Evolutionary conservation across 1,140 invertebrate species (phyloP).

Genomic region (Trachymyrmex septentrionalis): DNA sequence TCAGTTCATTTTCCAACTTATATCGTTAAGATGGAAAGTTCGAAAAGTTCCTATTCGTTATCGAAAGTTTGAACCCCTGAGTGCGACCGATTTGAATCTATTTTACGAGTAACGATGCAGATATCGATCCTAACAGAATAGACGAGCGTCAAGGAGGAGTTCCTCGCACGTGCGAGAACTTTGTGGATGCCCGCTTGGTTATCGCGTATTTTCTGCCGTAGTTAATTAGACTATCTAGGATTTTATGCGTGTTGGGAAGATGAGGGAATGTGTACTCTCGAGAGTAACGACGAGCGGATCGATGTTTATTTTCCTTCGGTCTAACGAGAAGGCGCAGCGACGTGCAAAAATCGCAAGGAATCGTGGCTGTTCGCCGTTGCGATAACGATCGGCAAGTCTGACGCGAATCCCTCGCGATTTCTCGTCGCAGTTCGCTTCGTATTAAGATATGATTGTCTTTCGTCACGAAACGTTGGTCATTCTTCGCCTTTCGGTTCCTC

Average conservation of each 20-base stretch:
- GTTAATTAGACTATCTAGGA: constrained; percentile 58
- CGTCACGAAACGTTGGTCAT: constrained; percentile 77
- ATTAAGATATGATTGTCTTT: constrained; percentile 82
- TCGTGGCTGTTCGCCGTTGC: background rate
- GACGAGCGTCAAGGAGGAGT: constrained; percentile 6
- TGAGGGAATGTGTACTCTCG: constrained; percentile 6
- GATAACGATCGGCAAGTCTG: constrained; percentile 20
- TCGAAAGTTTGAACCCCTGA: constrained; percentile 24
- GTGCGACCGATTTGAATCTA: constrained; percentile 40
- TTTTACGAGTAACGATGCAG: constrained; percentile 35
- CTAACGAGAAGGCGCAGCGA: constrained; percentile 38
- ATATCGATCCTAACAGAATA: constrained; percentile 46
- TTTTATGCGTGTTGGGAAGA: constrained; percentile 23
- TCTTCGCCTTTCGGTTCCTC: constrained; percentile 50
- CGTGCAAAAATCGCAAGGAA: constrained; percentile 32
- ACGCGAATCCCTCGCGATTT: constrained; percentile 20
- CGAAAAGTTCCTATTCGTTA: constrained; percentile 16
- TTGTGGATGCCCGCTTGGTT: constrained; percentile 4
- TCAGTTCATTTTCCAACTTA: constrained; percentile 19
- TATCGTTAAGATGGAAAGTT: constrained; percentile 33
- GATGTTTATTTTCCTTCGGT: background rate
- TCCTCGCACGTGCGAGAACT: constrained; percentile 40
- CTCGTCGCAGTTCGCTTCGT: constrained; percentile 60
- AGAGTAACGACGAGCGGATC: constrained; percentile 31
- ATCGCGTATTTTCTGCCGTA: constrained; percentile 44